Evolutionary conservation across 2,797 vertebrate genomes (phyloP).

Genomic region (Delichon dasypus): DNA sequence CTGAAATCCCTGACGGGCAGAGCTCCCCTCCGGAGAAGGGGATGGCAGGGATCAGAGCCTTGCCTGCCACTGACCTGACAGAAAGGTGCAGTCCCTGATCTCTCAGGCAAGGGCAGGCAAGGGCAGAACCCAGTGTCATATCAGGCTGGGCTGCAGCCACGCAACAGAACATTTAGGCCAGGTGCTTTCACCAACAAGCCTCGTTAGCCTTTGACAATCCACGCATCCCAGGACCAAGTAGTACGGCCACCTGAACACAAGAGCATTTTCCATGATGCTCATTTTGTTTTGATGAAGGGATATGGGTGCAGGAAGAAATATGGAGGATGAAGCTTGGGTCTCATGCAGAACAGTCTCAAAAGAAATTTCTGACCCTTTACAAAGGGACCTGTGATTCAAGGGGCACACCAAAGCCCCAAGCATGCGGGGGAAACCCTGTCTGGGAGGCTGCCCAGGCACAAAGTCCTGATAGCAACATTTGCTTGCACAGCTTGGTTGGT

Average conservation of each 20-base stretch:
- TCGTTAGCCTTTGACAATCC: background rate
- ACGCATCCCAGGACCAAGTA: background rate
- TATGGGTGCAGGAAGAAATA: accelerated
- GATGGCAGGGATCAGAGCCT: background rate
- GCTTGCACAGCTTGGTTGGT: background rate
- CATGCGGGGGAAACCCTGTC: background rate
- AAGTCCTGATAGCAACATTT: accelerated
- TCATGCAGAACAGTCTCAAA: background rate
- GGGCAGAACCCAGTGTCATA: background rate
- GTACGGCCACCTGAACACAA: accelerated
- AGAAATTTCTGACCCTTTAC: background rate
- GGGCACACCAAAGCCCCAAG: background rate
- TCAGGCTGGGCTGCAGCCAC: background rate
- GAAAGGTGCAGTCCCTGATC: background rate
- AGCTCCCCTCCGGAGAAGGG: background rate
- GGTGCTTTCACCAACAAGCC: background rate
- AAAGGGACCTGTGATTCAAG: background rate
- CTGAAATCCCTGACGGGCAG: accelerated
- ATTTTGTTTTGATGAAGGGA: background rate
- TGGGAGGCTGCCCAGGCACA: background rate
- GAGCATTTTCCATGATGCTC: background rate
- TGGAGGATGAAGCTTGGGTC: background rate
- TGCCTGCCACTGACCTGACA: background rate
- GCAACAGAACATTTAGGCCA: background rate
- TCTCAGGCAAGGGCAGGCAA: accelerated